These are phyloP conservation scores for Ditylenchus weischeri DNA, from an alignment of 2,888 invertebrate genomes.

Conservation along the genomic window DNA sequence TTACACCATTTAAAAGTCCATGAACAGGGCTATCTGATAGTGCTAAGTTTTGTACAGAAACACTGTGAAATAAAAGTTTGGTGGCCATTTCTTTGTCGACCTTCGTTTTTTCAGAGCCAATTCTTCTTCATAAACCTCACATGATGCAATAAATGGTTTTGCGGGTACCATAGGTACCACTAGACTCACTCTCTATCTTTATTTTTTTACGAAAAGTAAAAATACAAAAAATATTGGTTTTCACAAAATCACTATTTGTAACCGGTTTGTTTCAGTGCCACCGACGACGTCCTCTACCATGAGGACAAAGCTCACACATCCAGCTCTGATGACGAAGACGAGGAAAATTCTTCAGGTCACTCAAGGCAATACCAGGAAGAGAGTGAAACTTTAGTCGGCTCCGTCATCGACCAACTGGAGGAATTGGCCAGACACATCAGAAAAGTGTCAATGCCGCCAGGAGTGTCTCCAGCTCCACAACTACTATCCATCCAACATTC, in stretches of 20 bases:
- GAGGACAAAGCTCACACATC: slow-evolving; percentile 21
- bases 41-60: too few relatives aligned
- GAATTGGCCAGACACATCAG: slow-evolving; percentile 39
- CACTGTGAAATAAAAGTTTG: too few relatives aligned
- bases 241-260: not conserved
- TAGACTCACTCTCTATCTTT: too few relatives aligned
- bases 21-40: too few relatives aligned
- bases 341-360: slow-evolving; percentile 14
- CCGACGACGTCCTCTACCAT: slow-evolving; percentile 5
- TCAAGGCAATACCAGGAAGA: slow-evolving; percentile 23
- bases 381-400: slow-evolving; percentile 45
- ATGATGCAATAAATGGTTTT: too few relatives aligned
- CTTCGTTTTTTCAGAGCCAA: too few relatives aligned
- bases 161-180: too few relatives aligned
- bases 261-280: not conserved
- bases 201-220: too few relatives aligned
- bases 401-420: slow-evolving; percentile 53
- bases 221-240: not conserved
- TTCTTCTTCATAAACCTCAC: too few relatives aligned
- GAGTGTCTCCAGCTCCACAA: slow-evolving; percentile 15
- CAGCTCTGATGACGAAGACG: slow-evolving; percentile 17
- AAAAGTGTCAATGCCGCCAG: slow-evolving; percentile 33
- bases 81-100: too few relatives aligned
- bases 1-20: too few relatives aligned
- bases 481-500: not conserved